A percentile compares a stretch with the other conserved stretches of the same genome.
These are phyloP conservation scores for Cyrtorhinus lividipennis DNA, from an alignment of 1,140 invertebrate genomes.

Conservation along the genomic window DNA sequence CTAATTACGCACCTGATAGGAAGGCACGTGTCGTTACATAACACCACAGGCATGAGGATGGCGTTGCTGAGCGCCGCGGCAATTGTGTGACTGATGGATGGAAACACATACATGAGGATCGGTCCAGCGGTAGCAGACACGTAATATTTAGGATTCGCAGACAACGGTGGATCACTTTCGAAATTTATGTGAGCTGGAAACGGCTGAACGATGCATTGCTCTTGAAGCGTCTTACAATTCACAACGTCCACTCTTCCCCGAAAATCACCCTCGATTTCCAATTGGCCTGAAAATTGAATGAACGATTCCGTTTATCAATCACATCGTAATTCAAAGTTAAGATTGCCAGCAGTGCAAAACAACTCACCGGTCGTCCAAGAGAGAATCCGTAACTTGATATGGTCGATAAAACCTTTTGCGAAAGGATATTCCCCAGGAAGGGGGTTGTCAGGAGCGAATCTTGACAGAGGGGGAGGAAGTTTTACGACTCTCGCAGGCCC, in stretches of 20 bases:
- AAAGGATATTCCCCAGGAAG: constrained; percentile 43
- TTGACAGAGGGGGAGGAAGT: constrained; percentile 33
- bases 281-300: constrained; percentile 12
- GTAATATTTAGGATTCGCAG: constrained; percentile 26
- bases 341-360: too few relatives aligned
- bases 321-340: too few relatives aligned
- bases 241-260: constrained; percentile 36
- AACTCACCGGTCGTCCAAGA: constrained; percentile 30
- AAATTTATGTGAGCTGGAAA: constrained; percentile 29
- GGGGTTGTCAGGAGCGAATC: constrained; percentile 35
- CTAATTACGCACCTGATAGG: too few relatives aligned
- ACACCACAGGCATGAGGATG: constrained; percentile 41
- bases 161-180: constrained; percentile 21
- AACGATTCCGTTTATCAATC: too few relatives aligned
- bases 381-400: constrained; percentile 32
- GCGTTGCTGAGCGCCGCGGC: constrained; percentile 38
- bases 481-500: constrained; percentile 24
- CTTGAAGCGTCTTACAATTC: constrained; percentile 40
- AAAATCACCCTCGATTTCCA: constrained; percentile 19
- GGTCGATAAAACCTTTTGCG: constrained; percentile 35
- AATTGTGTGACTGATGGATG: constrained; percentile 46
- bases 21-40: constrained; percentile 55
- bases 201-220: constrained; percentile 37
- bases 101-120: constrained; percentile 38
- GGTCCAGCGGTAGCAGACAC: constrained; percentile 30